Percentiles rank a stretch among this genome's conserved stretches.
These are phyloP conservation scores for Turritopsis rubra DNA, from an alignment of 30 jellyfish, hydroid and myxozoan species.

Conservation along the genomic window DNA sequence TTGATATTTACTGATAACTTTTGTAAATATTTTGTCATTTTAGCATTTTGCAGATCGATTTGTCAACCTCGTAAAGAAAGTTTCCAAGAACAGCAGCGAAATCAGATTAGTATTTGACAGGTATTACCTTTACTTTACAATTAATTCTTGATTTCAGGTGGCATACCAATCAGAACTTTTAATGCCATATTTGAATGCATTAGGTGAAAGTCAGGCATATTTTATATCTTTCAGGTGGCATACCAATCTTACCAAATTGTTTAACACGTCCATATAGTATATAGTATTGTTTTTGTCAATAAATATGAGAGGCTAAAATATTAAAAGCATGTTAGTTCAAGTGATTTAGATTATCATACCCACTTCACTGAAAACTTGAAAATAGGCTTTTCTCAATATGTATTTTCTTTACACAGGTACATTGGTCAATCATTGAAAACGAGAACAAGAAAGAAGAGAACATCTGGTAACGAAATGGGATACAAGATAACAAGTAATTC, in stretches of 20 bases:
- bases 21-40: too few relatives aligned
- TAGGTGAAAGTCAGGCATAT: too few relatives aligned
- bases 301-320: not conserved
- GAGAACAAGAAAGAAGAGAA: conserved; percentile 18
- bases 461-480: conserved; percentile 16
- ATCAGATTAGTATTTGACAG: conserved; percentile 15
- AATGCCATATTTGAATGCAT: too few relatives aligned
- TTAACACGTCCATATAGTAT: too few relatives aligned
- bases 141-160: too few relatives aligned
- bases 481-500: not conserved
- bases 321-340: not conserved
- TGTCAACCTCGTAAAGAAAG: not conserved
- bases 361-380: too few relatives aligned
- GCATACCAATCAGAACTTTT: too few relatives aligned
- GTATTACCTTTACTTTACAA: not conserved
- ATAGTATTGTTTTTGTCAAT: too few relatives aligned
- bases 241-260: too few relatives aligned
- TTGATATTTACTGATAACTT: too few relatives aligned
- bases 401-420: not conserved
- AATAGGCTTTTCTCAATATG: not conserved
- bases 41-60: conserved; percentile 4
- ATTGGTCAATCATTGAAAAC: conserved; percentile 12
- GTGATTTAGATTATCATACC: too few relatives aligned
- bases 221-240: too few relatives aligned
- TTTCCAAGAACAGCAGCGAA: conserved; percentile 3